These are phyloP conservation scores for Heteropelma amictum DNA, from an alignment of 2,888 invertebrate species.

Conservation along the genomic window DNA sequence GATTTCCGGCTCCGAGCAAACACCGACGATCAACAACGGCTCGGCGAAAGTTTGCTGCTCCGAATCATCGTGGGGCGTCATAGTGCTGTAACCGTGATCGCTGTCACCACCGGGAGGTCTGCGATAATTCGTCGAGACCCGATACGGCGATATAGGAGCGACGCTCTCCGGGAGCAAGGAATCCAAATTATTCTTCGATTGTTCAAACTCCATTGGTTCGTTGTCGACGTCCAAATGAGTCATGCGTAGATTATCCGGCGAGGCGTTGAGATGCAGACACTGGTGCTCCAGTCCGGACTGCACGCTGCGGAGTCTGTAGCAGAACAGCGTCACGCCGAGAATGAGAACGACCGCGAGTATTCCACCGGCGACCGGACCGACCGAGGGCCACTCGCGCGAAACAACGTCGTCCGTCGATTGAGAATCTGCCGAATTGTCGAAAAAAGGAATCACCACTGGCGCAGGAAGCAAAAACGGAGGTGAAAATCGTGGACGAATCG, in stretches of 20 bases:
- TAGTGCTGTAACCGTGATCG: conserved; percentile 97
- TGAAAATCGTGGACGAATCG: background rate
- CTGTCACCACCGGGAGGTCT: conserved; percentile 88
- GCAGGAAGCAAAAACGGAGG: too few species aligned
- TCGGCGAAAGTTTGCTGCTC: conserved; percentile 88
- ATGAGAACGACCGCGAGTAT: conserved; percentile 90
- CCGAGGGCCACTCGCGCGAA: conserved; percentile 80
- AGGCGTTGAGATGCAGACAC: conserved; percentile 76
- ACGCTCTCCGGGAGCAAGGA: conserved; percentile 83
- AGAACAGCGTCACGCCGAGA: conserved; percentile 90
- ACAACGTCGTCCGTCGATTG: conserved; percentile 73
- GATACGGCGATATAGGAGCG: conserved; percentile 91
- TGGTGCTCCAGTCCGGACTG: conserved; percentile 80
- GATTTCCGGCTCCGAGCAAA: conserved; percentile 64
- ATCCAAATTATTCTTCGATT: conserved; percentile 80
- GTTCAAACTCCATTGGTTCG: conserved; percentile 75
- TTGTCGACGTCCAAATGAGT: conserved; percentile 87
- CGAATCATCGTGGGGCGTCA: conserved; percentile 95
- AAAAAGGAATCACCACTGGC: background rate
- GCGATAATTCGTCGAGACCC: conserved; percentile 89
- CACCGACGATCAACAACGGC: conserved; percentile 70
- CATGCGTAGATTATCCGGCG: conserved; percentile 83
- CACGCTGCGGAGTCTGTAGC: conserved; percentile 84
- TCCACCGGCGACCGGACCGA: conserved; percentile 92
- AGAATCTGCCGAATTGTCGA: conserved; percentile 67